phyloP scores from a whole-genome alignment of 2,888 invertebrate genomes.

The Schizaphis graminum region DNA sequence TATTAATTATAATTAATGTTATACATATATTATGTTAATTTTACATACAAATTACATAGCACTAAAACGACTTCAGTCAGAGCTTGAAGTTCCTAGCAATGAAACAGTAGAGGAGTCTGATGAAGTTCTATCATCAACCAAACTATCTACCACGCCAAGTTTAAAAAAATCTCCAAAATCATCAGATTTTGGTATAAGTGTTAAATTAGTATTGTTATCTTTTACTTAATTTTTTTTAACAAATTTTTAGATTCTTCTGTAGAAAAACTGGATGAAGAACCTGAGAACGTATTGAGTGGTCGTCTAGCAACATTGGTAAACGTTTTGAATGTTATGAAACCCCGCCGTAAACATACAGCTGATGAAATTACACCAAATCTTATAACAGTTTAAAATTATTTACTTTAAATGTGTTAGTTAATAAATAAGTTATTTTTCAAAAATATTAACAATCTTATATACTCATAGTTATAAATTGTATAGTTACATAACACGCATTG shows the following conservation, averaged over 20 bases:
- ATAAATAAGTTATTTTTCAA: conserved; percentile 1
- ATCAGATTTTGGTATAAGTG: conserved; percentile 48
- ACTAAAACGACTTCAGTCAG: conserved; percentile 55
- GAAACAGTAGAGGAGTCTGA: conserved; percentile 21
- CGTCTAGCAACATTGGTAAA: conserved; percentile 59
- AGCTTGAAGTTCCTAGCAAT: conserved; percentile 37
- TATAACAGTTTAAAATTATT: conserved; percentile 37
- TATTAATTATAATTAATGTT: conserved; percentile 70
- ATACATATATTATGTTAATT: neutral
- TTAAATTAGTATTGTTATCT: neutral
- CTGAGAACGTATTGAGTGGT: conserved; percentile 58
- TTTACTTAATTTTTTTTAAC: neutral
- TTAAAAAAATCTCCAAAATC: conserved; percentile 61
- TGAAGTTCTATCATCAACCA: conserved; percentile 52
- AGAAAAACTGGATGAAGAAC: conserved; percentile 59
- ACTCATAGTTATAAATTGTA: neutral
- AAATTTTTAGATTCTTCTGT: conserved; percentile 59
- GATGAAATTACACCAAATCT: conserved; percentile 44
- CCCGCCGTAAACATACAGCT: conserved; percentile 44
- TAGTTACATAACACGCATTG: neutral
- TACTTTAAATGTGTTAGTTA: neutral
- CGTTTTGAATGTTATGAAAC: conserved; percentile 60
- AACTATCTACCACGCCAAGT: conserved; percentile 37
- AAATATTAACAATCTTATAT: neutral
- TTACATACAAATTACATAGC: conserved; percentile 20